phyloP scores from a whole-genome alignment of 2,888 invertebrate species.

The Agriopis leucophaearia region DNA sequence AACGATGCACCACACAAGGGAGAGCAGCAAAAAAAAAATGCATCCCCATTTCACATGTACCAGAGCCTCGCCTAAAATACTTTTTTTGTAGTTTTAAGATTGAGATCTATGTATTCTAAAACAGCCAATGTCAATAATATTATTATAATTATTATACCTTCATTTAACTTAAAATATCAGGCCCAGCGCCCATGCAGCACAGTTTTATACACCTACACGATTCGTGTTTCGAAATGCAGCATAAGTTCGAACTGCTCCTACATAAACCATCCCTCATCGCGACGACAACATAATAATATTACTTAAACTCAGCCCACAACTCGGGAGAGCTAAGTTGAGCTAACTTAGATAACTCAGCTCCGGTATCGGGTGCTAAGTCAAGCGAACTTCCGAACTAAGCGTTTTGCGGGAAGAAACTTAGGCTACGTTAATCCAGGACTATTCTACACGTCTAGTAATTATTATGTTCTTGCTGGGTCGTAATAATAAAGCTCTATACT shows the following conservation, averaged over 20 bases:
- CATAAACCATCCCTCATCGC: slow-evolving; percentile 52
- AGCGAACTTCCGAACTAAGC: slow-evolving; percentile 72
- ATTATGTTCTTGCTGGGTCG: slow-evolving; percentile 1
- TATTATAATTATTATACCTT: too few species aligned
- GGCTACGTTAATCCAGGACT: slow-evolving; percentile 53
- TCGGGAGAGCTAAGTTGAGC: slow-evolving; percentile 60
- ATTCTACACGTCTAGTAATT: slow-evolving; percentile 5
- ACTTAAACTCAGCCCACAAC: slow-evolving; percentile 73
- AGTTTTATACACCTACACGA: slow-evolving; percentile 4
- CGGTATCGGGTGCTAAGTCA: slow-evolving; percentile 80
- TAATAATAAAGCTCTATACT: not conserved
- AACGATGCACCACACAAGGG: too few species aligned
- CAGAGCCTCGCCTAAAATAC: too few species aligned
- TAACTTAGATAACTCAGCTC: slow-evolving; percentile 77
- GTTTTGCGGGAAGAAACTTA: slow-evolving; percentile 72
- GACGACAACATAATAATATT: slow-evolving; percentile 71
- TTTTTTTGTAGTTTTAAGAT: too few species aligned
- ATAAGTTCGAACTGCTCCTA: slow-evolving; percentile 9
- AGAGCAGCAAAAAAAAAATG: too few species aligned
- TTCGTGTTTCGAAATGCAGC: slow-evolving; percentile 3
- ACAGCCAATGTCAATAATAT: too few species aligned
- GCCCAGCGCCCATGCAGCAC: not conserved
- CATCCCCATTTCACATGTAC: too few species aligned
- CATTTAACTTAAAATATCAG: too few species aligned
- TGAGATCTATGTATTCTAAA: too few species aligned